Evolutionary conservation across 2,888 invertebrate genomes (phyloP), one percentile per base, ranked within the genome.

Genomic region (Clostera curtula): DNA sequence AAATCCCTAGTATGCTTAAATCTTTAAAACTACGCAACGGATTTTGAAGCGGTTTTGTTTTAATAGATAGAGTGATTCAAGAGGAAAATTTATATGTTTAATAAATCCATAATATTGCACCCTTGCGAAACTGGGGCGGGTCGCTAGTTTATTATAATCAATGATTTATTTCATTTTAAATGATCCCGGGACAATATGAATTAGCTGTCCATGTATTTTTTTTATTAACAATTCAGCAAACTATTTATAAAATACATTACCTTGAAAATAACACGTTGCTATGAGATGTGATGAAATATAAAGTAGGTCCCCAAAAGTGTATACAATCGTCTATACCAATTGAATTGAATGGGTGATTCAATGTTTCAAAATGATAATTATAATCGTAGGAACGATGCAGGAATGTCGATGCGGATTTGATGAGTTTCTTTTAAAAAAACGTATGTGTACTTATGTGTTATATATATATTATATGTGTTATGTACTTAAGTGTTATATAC

Each of bases 201-300:
- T 61, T 62, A 54, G 44, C 48, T 61, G 53, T 43, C 48, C 48
- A 58, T 56, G 42, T 60, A 57, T 70, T 64, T 59, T 56, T 47
- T 58, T 66, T 47, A 67, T 71, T 72, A 62, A 59, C 44, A 60
- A 65, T 64, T 67, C 59, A 54, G 39, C 47, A 48, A 64, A 55
- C 56, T 64, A 70, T 68, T 69, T 56, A 66, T 64, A 59, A 66
- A 70, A 67, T 50, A 40, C 62, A 51, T 68, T 65, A 56, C 75
- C 73, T 77, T 76, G 74, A 73, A 55, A 64, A 51, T 49, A 27
- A 57, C 53, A 55, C 44, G 74, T 75, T 75, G 69, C 75, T 71
- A 73, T 57, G 74, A 59, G 66, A 56, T 61, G 52, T 62, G 57
- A 59, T 52, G 51, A 65, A 65, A 63, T 62, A 51, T 63, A 63